phyloP scores from a whole-genome alignment of 2,888 invertebrate species.

The Oscheius sp. region DNA sequence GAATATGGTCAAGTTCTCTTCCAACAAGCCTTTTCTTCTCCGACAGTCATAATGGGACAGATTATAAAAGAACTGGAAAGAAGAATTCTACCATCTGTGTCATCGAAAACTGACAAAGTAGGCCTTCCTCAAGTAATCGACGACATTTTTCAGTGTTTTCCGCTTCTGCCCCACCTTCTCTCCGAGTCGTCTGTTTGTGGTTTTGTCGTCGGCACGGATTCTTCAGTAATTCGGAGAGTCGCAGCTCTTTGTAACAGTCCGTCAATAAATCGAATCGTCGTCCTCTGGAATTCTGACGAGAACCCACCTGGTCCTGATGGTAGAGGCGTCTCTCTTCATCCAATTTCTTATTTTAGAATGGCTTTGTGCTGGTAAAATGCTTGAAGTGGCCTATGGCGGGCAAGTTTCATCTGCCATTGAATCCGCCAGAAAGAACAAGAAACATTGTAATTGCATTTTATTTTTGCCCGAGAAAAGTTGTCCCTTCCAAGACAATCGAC shows the following conservation, averaged over 20 bases:
- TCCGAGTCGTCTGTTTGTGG: conserved; percentile 6
- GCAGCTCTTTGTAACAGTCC: conserved; percentile 2
- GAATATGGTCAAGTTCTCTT: background rate
- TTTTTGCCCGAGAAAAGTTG: conserved; percentile 6
- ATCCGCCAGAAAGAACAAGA: background rate
- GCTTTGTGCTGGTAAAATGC: background rate
- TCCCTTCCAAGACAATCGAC: background rate
- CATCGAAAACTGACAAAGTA: background rate
- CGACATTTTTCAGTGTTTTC: conserved; percentile 2
- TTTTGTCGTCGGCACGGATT: background rate
- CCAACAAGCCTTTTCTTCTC: conserved; percentile 1
- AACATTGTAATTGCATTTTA: background rate
- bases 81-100: background rate
- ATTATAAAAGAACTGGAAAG: background rate
- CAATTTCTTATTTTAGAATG: background rate
- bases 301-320: background rate
- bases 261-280: background rate
- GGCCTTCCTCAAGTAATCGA: background rate
- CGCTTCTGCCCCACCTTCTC: conserved; percentile 8
- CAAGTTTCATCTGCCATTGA: background rate
- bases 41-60: background rate
- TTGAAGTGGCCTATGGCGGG: background rate
- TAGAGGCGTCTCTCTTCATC: background rate
- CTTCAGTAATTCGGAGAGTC: background rate
- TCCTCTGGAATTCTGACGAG: background rate